Base-by-base conservation (phyloP, 37 sponge, comb jelly and placozoan species). In the Agelas oroides region DNA sequence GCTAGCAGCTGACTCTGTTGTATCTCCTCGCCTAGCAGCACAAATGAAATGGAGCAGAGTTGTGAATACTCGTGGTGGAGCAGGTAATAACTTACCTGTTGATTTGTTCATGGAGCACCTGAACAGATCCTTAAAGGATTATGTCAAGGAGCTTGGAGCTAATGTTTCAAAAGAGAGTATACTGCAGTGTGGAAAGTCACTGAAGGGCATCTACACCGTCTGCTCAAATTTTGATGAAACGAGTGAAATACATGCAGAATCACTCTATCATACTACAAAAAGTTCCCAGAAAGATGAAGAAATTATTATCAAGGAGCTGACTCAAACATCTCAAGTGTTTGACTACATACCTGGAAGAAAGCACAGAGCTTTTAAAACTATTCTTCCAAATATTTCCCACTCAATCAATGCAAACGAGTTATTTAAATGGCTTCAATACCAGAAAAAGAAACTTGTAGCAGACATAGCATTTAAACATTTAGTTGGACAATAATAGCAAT, bases 61-160 rank as follows among this genome's bases (percentile, higher is more conserved):
- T 35, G 62, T 82, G 39, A 82, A 82, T 66, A 58, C 60, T 18
- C 12, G n/a, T 25, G 83, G 83, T 12, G 0, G 39, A 36, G 1
- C 16, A 71, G 73, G 83, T 1, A 58, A 17, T 0, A 82, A 82
- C 41, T 19, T 71, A 12, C 73, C 83, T 24, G n/a, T 32, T 21
- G 83, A 82, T 25, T 57, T 82, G 1, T 62, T 58, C 20, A 82
- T 82, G 83, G 71, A 82, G 38, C 72, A 56, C 8, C 33, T 70
- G 73, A 58, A 77, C 12, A 36, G 17, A 0, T 5, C 63, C 0
- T 32, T 70, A 36, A 39, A 70, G 39, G 70, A 71, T 3, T 46
- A 3, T 8, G 8, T 46, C 52, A 58, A 59, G 5, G 11, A n/a
- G 20, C 63, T 71, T 1, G 20, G 66, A 21, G 0, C 16, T 36